phyloP scores from a whole-genome alignment of 2,888 invertebrate genomes.

The Callyntrura guangdongensis region DNA sequence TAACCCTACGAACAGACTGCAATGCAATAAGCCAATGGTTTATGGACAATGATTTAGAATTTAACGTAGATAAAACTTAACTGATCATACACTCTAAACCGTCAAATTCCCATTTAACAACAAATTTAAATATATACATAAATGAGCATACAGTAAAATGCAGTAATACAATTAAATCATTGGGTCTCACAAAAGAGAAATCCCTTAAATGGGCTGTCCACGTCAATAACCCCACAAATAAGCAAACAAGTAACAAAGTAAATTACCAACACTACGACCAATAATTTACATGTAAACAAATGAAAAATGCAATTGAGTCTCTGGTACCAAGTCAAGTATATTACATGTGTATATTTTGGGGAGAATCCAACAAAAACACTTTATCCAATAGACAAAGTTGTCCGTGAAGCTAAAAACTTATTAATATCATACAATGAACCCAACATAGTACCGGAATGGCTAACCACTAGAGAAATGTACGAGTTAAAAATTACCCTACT shows the following conservation, averaged over 20 bases:
- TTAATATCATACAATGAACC: background rate
- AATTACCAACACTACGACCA: background rate
- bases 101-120: background rate
- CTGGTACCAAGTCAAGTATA: conserved; percentile 15
- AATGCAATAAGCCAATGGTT: conserved; percentile 37
- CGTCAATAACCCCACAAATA: background rate
- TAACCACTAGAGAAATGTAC: too few species aligned
- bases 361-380: background rate
- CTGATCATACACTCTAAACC: background rate
- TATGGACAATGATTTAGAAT: conserved; percentile 13
- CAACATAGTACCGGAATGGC: too few species aligned
- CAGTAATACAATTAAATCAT: conserved; percentile 15
- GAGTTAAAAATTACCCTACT: too few species aligned
- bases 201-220: background rate
- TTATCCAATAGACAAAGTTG: background rate
- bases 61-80: background rate
- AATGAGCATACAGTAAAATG: background rate
- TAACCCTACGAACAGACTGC: background rate
- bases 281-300: conserved; percentile 5
- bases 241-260: conserved; percentile 11
- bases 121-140: background rate
- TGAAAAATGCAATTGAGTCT: background rate
- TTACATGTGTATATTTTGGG: conserved; percentile 34
- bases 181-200: conserved; percentile 57
- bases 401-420: conserved; percentile 17